Evolutionary conservation across 2,888 invertebrate species (phyloP), one percentile per base, ranked within the genome.

Genomic region (Scaptomyza parva): DNA sequence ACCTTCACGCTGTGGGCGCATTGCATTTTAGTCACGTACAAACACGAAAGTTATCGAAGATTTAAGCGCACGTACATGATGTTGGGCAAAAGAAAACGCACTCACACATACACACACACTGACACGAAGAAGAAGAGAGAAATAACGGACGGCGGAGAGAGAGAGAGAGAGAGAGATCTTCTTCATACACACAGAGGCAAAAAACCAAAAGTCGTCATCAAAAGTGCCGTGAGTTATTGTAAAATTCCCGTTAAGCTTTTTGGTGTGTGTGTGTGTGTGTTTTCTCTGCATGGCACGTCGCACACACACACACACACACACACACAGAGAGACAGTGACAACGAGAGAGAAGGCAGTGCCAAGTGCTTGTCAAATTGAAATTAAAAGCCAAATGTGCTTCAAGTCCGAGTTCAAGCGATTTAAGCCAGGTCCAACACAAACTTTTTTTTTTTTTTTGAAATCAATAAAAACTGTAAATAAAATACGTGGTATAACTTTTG

Each of bases 361-460:
- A 77, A 82, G 72, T 83, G 86, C 83, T 80, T 86, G 81, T 84
- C 86, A 81, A 86, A 83, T 86, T 81, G 81, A 84, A 86, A 86
- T 84, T 86, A 86, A 86, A 84, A 84, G 76, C 71, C 72, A 78
- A 83, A 84, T 74, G 78, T 74, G 78, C 74, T 79, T 77, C 61
- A 66, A 67, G 47, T 67, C 47, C 47, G 61, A 69, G 64, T 67
- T 70, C 63, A 67, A 69, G 62, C 48, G 59, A 40, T 58, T 72
- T 44, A 51, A 48, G 47, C 69, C 67, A 54, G 54, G 20, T 17
- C 57, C 51, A 28, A 4, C 0, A 20, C 12, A 12, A 6, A 20
- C 7, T 8, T 3, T 14, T 11, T 43, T 53, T 59, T 65, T 65
- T 14, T 17, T 44, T 51, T 59, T 63, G 61, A 83, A 86, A 83